Percentiles rank a stretch among this genome's conserved stretches.
phyloP scores from a whole-genome alignment of 2,888 invertebrate genomes.

The Microdon myrmicae region DNA sequence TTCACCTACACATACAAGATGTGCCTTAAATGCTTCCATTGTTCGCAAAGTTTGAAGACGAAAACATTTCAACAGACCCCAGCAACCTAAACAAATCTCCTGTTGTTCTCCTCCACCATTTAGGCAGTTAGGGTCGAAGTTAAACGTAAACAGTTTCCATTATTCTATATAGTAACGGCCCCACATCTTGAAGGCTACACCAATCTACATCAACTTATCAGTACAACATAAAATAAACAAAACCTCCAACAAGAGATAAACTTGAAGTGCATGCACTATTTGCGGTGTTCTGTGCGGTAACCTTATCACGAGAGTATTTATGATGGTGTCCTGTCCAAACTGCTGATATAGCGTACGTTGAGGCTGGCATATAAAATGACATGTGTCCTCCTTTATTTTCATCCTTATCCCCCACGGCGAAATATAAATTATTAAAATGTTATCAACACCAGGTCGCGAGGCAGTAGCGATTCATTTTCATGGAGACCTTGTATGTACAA shows the following conservation, averaged over 20 bases:
- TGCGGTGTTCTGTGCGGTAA: conserved; percentile 7
- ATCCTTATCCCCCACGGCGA: conserved; percentile 4
- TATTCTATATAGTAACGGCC: too few species aligned
- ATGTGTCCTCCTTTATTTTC: too few species aligned
- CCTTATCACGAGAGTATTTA: conserved; percentile 22
- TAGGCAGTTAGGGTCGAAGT: too few species aligned
- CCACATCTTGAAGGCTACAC: too few species aligned
- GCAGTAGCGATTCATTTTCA: conserved; percentile 17
- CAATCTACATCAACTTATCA: not conserved
- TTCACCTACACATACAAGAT: too few species aligned
- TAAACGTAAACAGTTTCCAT: too few species aligned
- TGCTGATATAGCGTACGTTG: not conserved
- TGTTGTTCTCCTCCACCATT: too few species aligned
- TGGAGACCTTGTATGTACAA: conserved; percentile 1
- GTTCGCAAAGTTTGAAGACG: too few species aligned
- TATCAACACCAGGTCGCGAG: conserved; percentile 22
- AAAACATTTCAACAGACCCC: too few species aligned
- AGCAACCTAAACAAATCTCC: too few species aligned
- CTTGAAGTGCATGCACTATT: conserved; percentile 1
- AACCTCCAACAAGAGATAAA: conserved; percentile 1
- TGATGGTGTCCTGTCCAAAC: conserved; percentile 3
- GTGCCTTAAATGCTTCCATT: too few species aligned
- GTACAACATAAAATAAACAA: not conserved
- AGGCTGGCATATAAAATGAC: not conserved
- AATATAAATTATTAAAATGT: conserved; percentile 30